phyloP scores from a whole-genome alignment of 2,888 invertebrate species.

The Acrobasis repandana region DNA sequence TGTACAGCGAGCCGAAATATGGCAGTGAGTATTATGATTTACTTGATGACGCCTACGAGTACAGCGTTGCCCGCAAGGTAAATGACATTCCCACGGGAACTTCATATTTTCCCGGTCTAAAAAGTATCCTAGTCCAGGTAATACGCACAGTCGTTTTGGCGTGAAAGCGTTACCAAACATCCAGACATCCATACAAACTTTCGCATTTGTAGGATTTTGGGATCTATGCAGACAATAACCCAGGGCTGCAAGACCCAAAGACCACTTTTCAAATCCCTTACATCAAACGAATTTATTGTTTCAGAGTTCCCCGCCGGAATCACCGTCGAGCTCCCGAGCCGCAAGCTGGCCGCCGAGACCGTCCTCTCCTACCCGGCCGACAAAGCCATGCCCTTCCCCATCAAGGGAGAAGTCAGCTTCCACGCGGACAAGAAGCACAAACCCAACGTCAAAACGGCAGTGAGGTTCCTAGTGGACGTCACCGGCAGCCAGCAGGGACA shows the following conservation, averaged over 20 bases:
- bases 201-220: too few relatives aligned
- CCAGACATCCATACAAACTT: too few relatives aligned
- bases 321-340: constrained; percentile 86
- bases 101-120: too few relatives aligned
- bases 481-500: constrained; percentile 73
- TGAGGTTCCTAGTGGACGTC: constrained; percentile 80
- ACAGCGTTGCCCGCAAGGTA: too few relatives aligned
- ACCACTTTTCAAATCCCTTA: not conserved
- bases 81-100: too few relatives aligned
- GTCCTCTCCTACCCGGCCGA: constrained; percentile 70
- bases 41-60: too few relatives aligned
- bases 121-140: too few relatives aligned
- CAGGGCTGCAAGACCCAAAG: too few relatives aligned
- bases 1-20: constrained; percentile 85
- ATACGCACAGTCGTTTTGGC: too few relatives aligned
- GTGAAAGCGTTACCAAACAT: too few relatives aligned
- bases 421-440: constrained; percentile 87
- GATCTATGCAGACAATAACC: too few relatives aligned
- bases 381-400: constrained; percentile 79
- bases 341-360: constrained; percentile 85
- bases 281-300: constrained; percentile 5
- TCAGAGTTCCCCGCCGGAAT: constrained; percentile 73
- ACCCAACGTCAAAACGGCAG: constrained; percentile 86
- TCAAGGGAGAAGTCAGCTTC: constrained; percentile 84
- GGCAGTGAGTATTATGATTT: constrained; percentile 73